A percentile compares a stretch with the other conserved stretches of the same genome.
Conservation (phyloP, 2,888 invertebrate species). For the Hermaeophaga mercurialis region DNA sequence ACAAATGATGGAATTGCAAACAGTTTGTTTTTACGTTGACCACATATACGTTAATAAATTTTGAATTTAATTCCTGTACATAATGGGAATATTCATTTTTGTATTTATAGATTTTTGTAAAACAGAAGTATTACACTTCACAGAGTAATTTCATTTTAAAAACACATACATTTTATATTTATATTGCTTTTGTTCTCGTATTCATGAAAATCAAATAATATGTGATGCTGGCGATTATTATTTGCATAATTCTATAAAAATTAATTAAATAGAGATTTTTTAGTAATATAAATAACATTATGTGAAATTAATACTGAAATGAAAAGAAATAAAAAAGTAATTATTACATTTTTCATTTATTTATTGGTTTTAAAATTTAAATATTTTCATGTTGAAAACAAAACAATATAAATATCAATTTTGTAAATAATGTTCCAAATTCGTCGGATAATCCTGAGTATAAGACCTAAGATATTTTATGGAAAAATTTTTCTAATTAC, state of each 20-base stretch:
- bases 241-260: too few relatives aligned
- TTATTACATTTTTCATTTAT: too few relatives aligned
- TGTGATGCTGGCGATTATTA: too few relatives aligned
- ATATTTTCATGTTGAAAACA: too few relatives aligned
- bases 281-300: too few relatives aligned
- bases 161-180: neutral
- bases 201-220: too few relatives aligned
- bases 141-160: neutral
- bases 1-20: constrained; percentile 29
- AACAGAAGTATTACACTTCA: too few relatives aligned
- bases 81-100: constrained; percentile 13
- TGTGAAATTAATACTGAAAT: too few relatives aligned
- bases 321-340: too few relatives aligned
- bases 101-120: neutral
- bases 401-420: too few relatives aligned
- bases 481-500: neutral
- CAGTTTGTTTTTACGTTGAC: constrained; percentile 26
- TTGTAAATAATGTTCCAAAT: neutral
- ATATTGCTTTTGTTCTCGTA: neutral
- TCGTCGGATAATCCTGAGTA: neutral
- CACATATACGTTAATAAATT: constrained; percentile 23
- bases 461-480: neutral
- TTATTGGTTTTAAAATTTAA: too few relatives aligned
- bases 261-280: too few relatives aligned
- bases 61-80: constrained; percentile 7